Evolutionary conservation across 2,888 invertebrate genomes (phyloP).

Genomic region (Cryptus viduatorius): DNA sequence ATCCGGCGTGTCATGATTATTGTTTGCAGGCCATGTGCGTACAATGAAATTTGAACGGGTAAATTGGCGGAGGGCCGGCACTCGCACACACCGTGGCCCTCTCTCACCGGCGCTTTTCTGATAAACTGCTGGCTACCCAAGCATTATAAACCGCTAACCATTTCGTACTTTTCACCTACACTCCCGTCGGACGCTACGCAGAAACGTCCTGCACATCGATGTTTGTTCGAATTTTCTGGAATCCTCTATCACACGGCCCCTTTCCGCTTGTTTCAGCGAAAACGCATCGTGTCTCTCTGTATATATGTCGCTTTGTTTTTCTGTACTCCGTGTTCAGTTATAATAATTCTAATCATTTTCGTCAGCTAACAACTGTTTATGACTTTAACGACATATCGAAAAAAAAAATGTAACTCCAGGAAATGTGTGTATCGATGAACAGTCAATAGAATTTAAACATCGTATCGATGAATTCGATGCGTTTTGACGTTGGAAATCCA

Average conservation of each 20-base stretch:
- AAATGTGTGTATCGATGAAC: neutral
- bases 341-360: conserved; percentile 47
- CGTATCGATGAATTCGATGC: too few species aligned
- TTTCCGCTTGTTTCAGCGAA: conserved; percentile 54
- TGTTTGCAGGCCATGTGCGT: conserved; percentile 82
- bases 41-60: conserved; percentile 78
- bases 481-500: neutral
- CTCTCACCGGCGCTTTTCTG: conserved; percentile 71
- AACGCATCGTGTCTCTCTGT: conserved; percentile 18
- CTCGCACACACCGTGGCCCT: conserved; percentile 29
- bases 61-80: conserved; percentile 65
- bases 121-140: conserved; percentile 79
- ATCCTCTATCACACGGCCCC: conserved; percentile 57
- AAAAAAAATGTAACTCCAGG: too few species aligned
- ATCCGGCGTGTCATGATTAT: conserved; percentile 84
- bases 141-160: conserved; percentile 80
- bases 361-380: conserved; percentile 7
- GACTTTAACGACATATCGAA: neutral
- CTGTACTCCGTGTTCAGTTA: conserved; percentile 31
- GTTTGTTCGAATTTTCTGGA: conserved; percentile 69
- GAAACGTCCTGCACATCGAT: conserved; percentile 67
- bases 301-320: conserved; percentile 42
- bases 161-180: conserved; percentile 80
- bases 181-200: conserved; percentile 54
- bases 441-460: too few species aligned